Evolutionary conservation across 2,113 vertebrate species (phyloP).

Genomic region (Sander lucioperca): DNA sequence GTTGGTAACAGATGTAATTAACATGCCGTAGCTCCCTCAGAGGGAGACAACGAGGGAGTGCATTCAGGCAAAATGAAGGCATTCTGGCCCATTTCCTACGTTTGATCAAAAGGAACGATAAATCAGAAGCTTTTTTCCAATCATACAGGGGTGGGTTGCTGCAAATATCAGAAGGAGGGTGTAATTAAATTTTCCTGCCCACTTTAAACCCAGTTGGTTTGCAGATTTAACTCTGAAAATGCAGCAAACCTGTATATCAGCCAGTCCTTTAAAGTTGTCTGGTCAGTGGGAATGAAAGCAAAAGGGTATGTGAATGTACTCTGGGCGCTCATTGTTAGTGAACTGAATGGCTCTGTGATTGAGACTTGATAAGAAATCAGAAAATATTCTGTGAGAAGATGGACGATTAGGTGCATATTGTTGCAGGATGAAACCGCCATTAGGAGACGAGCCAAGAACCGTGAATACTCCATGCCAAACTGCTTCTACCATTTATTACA

Average conservation of each 20-base stretch:
- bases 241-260: conserved; percentile 3
- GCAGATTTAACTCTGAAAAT: background rate
- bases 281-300: conserved; percentile 31
- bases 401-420: conserved; percentile 62
- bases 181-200: conserved; percentile 39
- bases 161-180: conserved; percentile 37
- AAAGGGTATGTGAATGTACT: conserved; percentile 16
- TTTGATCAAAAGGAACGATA: conserved; percentile 67
- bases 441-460: conserved; percentile 70
- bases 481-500: conserved; percentile 99
- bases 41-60: conserved; percentile 46
- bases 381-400: conserved; percentile 43
- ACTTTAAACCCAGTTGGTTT: conserved; percentile 18
- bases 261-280: background rate
- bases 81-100: conserved; percentile 61
- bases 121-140: conserved; percentile 35
- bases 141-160: conserved; percentile 29
- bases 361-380: conserved; percentile 62
- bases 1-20: conserved; percentile 80
- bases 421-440: conserved; percentile 41
- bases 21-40: conserved; percentile 42
- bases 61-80: conserved; percentile 51
- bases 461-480: conserved; percentile 85
- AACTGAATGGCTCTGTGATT: conserved; percentile 65
- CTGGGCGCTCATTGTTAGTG: conserved; percentile 36